Conservation (phyloP, 2,888 invertebrate genomes). For the Melieria crassipennis region DNA sequence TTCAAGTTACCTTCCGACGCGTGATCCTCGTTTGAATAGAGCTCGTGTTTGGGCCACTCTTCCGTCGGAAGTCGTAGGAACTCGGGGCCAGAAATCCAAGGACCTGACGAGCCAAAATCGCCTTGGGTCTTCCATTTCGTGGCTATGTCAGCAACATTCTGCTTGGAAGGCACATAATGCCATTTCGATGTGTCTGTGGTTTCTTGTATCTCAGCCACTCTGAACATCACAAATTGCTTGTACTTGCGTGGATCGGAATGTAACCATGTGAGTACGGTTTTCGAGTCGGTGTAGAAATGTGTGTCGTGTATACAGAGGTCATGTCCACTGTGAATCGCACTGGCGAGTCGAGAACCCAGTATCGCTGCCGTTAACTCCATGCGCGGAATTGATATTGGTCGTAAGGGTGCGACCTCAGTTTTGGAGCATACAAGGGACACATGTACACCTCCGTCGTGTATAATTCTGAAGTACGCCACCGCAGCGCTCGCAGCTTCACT, state of each 20-base stretch:
- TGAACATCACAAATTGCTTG: conserved; percentile 1
- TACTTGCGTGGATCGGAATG: background rate
- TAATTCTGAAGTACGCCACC: conserved; percentile 40
- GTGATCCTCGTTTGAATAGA: too few species aligned
- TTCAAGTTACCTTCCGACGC: too few species aligned
- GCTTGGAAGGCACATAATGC: conserved; percentile 37
- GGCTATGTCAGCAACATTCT: conserved; percentile 40
- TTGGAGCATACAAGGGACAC: background rate
- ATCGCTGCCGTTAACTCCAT: conserved; percentile 10
- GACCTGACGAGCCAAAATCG: conserved; percentile 1
- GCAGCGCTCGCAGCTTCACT: conserved; percentile 28
- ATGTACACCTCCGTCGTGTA: background rate
- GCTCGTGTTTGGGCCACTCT: background rate
- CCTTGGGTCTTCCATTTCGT: conserved; percentile 35
- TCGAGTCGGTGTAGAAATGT: conserved; percentile 5
- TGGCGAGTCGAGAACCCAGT: conserved; percentile 26
- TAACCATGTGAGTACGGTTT: conserved; percentile 7
- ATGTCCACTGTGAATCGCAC: conserved; percentile 30
- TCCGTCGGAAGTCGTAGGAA: conserved; percentile 29
- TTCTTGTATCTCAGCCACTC: conserved; percentile 37
- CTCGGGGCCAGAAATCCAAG: conserved; percentile 34
- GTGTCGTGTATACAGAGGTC: conserved; percentile 32
- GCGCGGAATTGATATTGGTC: conserved; percentile 26
- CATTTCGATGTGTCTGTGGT: conserved; percentile 20
- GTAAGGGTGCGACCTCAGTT: background rate